Percentiles rank a stretch among this genome's conserved stretches.
Evolutionary conservation across 2,797 vertebrate species (phyloP).

Genomic region (Zalophus californianus): DNA sequence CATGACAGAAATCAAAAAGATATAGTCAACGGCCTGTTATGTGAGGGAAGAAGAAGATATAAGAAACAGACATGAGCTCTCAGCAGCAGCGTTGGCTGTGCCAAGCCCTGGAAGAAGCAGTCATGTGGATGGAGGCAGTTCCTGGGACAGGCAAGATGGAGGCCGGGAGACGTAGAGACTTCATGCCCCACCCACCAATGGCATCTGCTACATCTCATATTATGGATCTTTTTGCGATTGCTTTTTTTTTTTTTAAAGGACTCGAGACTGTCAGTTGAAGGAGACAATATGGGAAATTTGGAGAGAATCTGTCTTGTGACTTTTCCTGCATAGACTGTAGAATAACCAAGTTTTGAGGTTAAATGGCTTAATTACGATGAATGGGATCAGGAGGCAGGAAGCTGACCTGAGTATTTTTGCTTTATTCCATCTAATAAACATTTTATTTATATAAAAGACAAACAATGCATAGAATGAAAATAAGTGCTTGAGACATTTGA

Average conservation of each 20-base stretch:
- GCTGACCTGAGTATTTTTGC: conserved; percentile 77
- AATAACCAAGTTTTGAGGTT: neutral
- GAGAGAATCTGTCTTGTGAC: neutral
- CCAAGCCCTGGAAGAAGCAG: neutral
- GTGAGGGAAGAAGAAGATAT: neutral
- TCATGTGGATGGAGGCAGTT: neutral
- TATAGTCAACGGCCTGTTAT: neutral
- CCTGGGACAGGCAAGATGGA: fast-evolving
- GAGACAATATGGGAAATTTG: neutral
- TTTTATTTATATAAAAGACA: conserved; percentile 88
- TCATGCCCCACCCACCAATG: fast-evolving
- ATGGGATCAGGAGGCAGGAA: conserved; percentile 4
- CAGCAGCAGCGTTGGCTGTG: neutral
- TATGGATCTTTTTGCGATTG: neutral
- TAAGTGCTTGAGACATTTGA: conserved; percentile 86
- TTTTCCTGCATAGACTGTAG: neutral
- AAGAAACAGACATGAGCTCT: neutral
- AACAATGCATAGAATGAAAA: conserved; percentile 86
- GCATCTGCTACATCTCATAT: neutral
- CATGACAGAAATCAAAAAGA: neutral
- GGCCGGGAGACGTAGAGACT: too few relatives aligned
- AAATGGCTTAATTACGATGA: neutral
- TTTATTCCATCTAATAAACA: conserved; percentile 88
- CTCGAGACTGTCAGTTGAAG: neutral
- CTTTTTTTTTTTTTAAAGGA: neutral